Conservation (phyloP, 2,888 invertebrate genomes). For the Monochamus alternatus region DNA sequence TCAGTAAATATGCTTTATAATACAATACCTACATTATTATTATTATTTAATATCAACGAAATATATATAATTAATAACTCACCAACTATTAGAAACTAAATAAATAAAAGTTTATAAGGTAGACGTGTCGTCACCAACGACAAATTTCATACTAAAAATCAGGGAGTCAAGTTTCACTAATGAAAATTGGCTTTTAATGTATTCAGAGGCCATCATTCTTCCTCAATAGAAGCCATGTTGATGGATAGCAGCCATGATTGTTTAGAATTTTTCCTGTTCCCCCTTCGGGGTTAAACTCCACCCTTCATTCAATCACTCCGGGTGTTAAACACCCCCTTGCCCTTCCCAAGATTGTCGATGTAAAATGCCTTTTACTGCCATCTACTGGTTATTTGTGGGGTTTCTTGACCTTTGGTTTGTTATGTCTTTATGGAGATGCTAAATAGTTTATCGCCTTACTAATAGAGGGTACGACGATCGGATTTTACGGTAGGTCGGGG, state of each 20-base stretch:
- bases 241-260: constrained; percentile 77
- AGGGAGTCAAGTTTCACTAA: constrained; percentile 2
- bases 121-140: constrained; percentile 3
- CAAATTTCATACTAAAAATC: constrained; percentile 22
- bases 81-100: constrained; percentile 8
- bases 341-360: constrained; percentile 62
- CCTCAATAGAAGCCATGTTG: constrained; percentile 72
- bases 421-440: constrained; percentile 54
- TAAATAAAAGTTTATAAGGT: constrained; percentile 3
- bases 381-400: constrained; percentile 69
- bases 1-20: too few species aligned
- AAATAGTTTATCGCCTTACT: constrained; percentile 70
- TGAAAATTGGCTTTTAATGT: constrained; percentile 40
- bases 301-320: constrained; percentile 76
- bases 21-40: too few species aligned
- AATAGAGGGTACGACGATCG: constrained; percentile 67
- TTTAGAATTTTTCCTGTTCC: constrained; percentile 69
- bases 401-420: constrained; percentile 67
- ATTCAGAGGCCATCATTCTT: constrained; percentile 58
- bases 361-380: constrained; percentile 68
- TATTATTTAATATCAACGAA: constrained; percentile 14
- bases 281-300: constrained; percentile 71
- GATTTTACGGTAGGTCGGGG: constrained; percentile 36
- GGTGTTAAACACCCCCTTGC: constrained; percentile 66
- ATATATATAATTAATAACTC: not conserved